Evolutionary conservation across 1,140 invertebrate genomes (phyloP).

Genomic region (Nasonia vitripennis): DNA sequence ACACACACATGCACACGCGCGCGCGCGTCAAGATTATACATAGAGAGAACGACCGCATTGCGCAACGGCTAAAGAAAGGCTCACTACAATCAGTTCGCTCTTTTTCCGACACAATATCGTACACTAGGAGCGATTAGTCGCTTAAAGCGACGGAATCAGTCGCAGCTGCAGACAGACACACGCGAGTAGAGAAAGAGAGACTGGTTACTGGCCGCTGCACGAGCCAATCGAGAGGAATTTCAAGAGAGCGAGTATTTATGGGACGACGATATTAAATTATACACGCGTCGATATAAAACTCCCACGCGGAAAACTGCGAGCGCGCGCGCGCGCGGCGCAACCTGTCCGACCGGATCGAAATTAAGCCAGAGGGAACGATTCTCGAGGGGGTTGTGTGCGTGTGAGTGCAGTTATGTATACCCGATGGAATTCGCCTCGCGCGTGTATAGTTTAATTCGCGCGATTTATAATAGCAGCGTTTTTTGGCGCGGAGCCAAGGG

Average conservation of each 20-base stretch:
- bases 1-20: no score
- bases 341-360: constrained; percentile 9
- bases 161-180: not conserved
- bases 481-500: not conserved
- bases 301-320: not conserved
- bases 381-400: not conserved
- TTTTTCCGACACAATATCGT: no score
- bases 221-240: not conserved
- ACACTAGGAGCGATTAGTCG: not conserved
- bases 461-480: no score
- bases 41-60: no score
- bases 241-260: constrained; percentile 4
- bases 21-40: no score
- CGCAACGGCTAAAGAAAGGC: no score
- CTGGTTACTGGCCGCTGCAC: not conserved
- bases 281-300: not conserved
- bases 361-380: not conserved
- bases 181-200: not conserved
- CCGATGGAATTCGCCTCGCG: not conserved
- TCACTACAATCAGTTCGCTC: no score
- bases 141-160: not conserved
- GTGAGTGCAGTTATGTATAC: not conserved
- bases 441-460: no score
- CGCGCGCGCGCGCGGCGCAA: not conserved
- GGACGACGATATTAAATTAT: constrained; percentile 13